phyloP scores from a whole-genome alignment of 1,140 invertebrate species.

The Calycopis cecrops region DNA sequence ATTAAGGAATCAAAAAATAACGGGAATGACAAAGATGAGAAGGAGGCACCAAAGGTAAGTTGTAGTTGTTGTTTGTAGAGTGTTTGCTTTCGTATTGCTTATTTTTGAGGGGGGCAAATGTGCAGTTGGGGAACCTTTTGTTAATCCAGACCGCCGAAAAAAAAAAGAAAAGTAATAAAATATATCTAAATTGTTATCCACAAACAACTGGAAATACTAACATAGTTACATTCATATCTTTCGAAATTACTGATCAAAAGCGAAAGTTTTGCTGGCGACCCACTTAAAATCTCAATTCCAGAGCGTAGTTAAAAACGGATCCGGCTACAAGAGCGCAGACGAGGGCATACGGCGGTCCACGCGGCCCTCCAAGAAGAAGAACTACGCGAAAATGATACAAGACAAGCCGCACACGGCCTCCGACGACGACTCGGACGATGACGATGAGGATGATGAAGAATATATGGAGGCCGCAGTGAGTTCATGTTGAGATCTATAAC shows the following conservation, averaged over 20 bases:
- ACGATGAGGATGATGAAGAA: slow-evolving; percentile 48
- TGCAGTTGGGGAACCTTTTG: too few species aligned
- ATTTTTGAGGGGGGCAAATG: too few species aligned
- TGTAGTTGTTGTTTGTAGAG: neutral
- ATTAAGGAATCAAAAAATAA: slow-evolving; percentile 36
- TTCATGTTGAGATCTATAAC: neutral
- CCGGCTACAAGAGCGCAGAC: slow-evolving; percentile 40
- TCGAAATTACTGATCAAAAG: too few species aligned
- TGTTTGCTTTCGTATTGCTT: too few species aligned
- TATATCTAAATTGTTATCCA: too few species aligned
- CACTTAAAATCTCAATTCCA: slow-evolving; percentile 30
- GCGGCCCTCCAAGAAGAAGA: slow-evolving; percentile 62
- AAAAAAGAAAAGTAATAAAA: too few species aligned
- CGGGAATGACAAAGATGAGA: slow-evolving; percentile 40
- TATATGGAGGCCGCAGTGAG: slow-evolving; percentile 29
- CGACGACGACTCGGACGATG: slow-evolving; percentile 35
- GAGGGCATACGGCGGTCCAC: slow-evolving; percentile 56
- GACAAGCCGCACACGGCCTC: slow-evolving; percentile 40
- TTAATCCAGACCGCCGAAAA: too few species aligned
- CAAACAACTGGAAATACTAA: too few species aligned
- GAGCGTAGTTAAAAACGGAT: slow-evolving; percentile 51
- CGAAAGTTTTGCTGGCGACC: neutral
- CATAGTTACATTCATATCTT: too few species aligned
- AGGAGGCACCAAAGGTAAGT: slow-evolving; percentile 35
- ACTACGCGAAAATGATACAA: slow-evolving; percentile 70